phyloP scores from a whole-genome alignment of 53 echinoderm and acorn worm species.

The Paracentrotus lividus region DNA sequence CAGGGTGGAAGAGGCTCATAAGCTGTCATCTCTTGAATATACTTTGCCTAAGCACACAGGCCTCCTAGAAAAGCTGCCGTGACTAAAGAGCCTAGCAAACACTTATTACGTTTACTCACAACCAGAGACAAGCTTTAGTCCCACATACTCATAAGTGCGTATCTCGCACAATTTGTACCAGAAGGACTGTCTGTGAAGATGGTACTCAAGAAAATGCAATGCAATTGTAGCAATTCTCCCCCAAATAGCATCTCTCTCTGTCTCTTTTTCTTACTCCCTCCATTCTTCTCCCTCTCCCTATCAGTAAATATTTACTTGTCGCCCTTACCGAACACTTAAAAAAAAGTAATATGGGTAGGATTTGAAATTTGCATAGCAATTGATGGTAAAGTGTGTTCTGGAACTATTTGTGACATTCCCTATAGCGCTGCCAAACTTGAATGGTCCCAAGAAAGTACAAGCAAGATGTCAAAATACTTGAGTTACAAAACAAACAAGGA shows the following conservation, averaged over 20 bases:
- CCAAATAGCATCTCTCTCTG: not conserved
- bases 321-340: not conserved
- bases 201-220: conserved; percentile 40
- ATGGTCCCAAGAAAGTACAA: conserved; percentile 36
- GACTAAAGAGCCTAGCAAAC: conserved; percentile 30
- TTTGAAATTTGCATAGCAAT: conserved; percentile 40
- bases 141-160: conserved; percentile 58
- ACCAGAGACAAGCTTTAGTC: conserved; percentile 34
- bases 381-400: conserved; percentile 23
- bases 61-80: not conserved
- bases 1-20: not conserved
- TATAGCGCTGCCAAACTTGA: not conserved
- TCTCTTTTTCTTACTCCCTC: not conserved
- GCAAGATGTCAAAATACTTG: not conserved
- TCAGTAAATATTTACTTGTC: not conserved
- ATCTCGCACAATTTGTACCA: conserved; percentile 3
- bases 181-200: not conserved
- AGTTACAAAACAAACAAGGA: not conserved
- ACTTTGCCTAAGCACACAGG: conserved; percentile 54
- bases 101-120: conserved; percentile 56
- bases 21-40: conserved; percentile 24
- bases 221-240: conserved; percentile 27
- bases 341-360: conserved; percentile 6
- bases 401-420: conserved; percentile 51
- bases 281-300: not conserved